These are phyloP conservation scores for Chiroxiphia lanceolata DNA, from an alignment of 2,797 vertebrate genomes.

Conservation along the genomic window DNA sequence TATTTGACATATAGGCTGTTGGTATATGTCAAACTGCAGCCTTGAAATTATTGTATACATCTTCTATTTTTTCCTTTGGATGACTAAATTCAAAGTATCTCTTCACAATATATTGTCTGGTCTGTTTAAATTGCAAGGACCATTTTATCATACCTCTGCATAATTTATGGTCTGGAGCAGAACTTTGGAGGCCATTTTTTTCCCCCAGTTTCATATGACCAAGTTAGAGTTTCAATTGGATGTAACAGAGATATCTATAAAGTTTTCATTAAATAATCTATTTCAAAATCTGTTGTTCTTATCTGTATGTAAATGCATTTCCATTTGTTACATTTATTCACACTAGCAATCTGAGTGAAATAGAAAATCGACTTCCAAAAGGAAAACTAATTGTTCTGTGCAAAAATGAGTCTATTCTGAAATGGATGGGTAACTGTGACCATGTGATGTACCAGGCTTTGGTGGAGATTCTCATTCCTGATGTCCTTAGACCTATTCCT, in stretches of 20 bases:
- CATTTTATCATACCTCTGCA: conserved; percentile 21
- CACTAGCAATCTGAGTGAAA: conserved; percentile 84
- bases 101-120: not conserved
- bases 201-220: conserved; percentile 14
- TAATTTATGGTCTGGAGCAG: conserved; percentile 14
- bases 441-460: conserved; percentile 86
- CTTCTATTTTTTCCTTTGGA: conserved; percentile 51
- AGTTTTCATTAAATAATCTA: conserved; percentile 68
- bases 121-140: conserved; percentile 1
- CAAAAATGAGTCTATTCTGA: conserved; percentile 84
- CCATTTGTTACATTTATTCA: conserved; percentile 75
- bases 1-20: not conserved
- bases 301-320: conserved; percentile 71
- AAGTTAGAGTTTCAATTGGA: conserved; percentile 30
- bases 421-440: conserved; percentile 87
- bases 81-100: conserved; percentile 34
- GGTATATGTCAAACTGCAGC: conserved; percentile 46
- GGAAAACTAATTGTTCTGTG: conserved; percentile 83
- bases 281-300: conserved; percentile 73
- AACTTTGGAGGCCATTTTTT: not conserved
- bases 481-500: conserved; percentile 53
- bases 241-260: conserved; percentile 67
- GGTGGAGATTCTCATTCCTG: conserved; percentile 87
- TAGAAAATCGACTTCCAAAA: conserved; percentile 86
- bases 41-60: conserved; percentile 30